A percentile compares a stretch with the other conserved stretches of the same genome.
These are phyloP conservation scores for Galeruca laticollis DNA, from an alignment of 2,888 invertebrate species.

Conservation along the genomic window DNA sequence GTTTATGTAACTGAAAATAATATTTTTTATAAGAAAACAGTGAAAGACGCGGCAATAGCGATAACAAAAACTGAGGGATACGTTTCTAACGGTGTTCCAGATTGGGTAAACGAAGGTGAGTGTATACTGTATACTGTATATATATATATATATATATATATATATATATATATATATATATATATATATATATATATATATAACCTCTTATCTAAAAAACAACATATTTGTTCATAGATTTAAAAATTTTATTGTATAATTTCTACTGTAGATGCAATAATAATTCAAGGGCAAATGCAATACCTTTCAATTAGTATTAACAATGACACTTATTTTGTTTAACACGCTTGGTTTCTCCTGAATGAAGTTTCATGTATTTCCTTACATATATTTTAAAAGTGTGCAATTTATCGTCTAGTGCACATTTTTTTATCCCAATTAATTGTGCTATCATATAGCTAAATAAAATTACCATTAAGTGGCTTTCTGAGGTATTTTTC, in stretches of 20 bases:
- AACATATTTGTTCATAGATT: too few relatives aligned
- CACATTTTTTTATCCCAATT: neutral
- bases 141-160: neutral
- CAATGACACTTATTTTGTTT: slow-evolving; percentile 1
- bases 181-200: too few relatives aligned
- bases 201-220: too few relatives aligned
- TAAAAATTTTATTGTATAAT: too few relatives aligned
- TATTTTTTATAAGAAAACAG: slow-evolving; percentile 77
- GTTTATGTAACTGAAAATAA: slow-evolving; percentile 81
- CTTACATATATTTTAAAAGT: neutral
- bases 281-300: too few relatives aligned
- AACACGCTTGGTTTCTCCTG: neutral
- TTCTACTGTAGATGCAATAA: too few relatives aligned
- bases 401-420: neutral
- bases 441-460: too few relatives aligned
- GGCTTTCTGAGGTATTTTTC: too few relatives aligned
- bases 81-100: slow-evolving; percentile 84
- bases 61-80: slow-evolving; percentile 71
- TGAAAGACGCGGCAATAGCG: slow-evolving; percentile 63
- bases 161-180: too few relatives aligned
- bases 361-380: neutral
- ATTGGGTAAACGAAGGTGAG: slow-evolving; percentile 94
- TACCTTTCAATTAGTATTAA: neutral
- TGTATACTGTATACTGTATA: neutral
- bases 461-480: too few relatives aligned